A percentile compares a stretch with the other conserved stretches of the same genome.
phyloP scores from a whole-genome alignment of 2,888 invertebrate genomes.

The Dryobota labecula region DNA sequence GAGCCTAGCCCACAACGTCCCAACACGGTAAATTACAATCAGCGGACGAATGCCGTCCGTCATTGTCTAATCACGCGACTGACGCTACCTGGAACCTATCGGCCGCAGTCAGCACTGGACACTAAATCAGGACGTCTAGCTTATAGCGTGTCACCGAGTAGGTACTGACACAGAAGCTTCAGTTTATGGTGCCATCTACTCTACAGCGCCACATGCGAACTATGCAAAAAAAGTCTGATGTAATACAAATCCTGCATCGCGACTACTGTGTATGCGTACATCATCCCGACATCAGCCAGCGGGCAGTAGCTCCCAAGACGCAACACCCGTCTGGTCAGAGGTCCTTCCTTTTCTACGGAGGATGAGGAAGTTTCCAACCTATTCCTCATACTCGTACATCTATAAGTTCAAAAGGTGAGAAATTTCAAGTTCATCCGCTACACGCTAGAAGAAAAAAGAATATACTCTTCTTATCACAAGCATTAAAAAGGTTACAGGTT shows the following conservation, averaged over 20 bases:
- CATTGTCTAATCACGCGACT: slow-evolving; percentile 70
- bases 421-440: background rate
- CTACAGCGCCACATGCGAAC: background rate
- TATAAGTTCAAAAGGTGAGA: background rate
- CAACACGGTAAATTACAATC: slow-evolving; percentile 58
- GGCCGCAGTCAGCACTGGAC: slow-evolving; percentile 58
- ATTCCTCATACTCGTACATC: background rate
- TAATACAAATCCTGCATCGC: background rate
- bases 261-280: no score
- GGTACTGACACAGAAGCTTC: slow-evolving; percentile 59
- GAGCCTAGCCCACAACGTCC: slow-evolving; percentile 3
- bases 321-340: no score
- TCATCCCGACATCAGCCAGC: no score
- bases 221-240: background rate
- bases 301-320: background rate
- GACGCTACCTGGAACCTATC: slow-evolving; percentile 70
- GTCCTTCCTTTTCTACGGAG: background rate
- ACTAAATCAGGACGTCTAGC: slow-evolving; percentile 76
- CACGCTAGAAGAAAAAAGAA: background rate
- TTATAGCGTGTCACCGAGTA: slow-evolving; percentile 32
- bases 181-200: background rate
- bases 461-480: background rate
- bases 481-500: background rate
- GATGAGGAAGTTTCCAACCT: background rate
- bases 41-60: slow-evolving; percentile 55